These are phyloP conservation scores for Chelmon rostratus DNA, from an alignment of 2,797 vertebrate species.

Conservation along the genomic window DNA sequence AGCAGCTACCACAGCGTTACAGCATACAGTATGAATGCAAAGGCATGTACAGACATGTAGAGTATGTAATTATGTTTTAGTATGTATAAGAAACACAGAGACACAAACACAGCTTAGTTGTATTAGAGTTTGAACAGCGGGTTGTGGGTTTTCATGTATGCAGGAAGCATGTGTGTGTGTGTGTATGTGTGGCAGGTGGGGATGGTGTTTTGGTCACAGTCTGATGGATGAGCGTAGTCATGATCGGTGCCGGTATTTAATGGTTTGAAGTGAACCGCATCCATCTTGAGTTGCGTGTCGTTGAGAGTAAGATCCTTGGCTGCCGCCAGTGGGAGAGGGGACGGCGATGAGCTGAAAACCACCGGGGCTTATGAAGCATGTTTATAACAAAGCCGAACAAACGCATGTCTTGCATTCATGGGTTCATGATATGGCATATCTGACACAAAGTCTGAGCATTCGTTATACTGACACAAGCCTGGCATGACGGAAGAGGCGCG, in stretches of 20 bases:
- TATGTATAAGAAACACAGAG: conserved; percentile 69
- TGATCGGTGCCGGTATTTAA: conserved; percentile 31
- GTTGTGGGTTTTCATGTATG: conserved; percentile 40
- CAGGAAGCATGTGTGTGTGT: conserved; percentile 37
- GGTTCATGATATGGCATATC: conserved; percentile 35
- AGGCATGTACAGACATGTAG: conserved; percentile 55
- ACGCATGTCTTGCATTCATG: conserved; percentile 47
- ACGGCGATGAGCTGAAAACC: conserved; percentile 27
- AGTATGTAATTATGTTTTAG: conserved; percentile 62
- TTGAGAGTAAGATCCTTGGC: conserved; percentile 25
- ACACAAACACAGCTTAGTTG: conserved; percentile 67
- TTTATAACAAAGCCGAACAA: conserved; percentile 50
- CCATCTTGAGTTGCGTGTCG: conserved; percentile 35
- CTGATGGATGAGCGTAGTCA: conserved; percentile 46
- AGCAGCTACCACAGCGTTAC: conserved; percentile 60
- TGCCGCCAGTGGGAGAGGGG: conserved; percentile 22
- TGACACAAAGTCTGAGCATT: conserved; percentile 48
- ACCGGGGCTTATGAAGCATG: conserved; percentile 26
- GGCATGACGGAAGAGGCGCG: conserved; percentile 40
- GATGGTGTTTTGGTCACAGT: conserved; percentile 18
- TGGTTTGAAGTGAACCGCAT: conserved; percentile 35
- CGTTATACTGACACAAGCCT: conserved; percentile 45
- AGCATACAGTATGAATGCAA: conserved; percentile 61
- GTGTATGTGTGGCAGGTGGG: conserved; percentile 15
- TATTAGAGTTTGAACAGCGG: conserved; percentile 44